Evolutionary conservation across 2,888 invertebrate species (phyloP).

Genomic region (Kuschelorhynchus macadamiae): DNA sequence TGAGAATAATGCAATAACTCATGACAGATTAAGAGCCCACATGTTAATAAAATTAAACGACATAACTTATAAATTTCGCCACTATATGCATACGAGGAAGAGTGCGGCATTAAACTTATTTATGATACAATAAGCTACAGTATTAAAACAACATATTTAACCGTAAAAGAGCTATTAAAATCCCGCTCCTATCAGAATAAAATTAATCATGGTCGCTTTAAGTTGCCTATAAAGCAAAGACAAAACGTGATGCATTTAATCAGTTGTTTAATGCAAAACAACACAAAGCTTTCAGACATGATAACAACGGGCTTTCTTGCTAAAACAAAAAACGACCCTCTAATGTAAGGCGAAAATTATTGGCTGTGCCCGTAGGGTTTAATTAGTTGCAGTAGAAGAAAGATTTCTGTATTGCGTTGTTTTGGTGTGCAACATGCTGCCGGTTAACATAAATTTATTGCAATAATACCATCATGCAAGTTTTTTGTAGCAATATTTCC

Average conservation of each 20-base stretch:
- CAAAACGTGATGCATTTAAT: slow-evolving; percentile 64
- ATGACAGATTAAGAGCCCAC: slow-evolving; percentile 6
- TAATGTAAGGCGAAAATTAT: slow-evolving; percentile 30
- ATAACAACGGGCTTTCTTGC: slow-evolving; percentile 54
- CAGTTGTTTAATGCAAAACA: slow-evolving; percentile 67
- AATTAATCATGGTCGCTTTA: slow-evolving; percentile 65
- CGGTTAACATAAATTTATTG: no score
- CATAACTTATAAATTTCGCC: slow-evolving; percentile 24
- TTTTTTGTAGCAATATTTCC: no score
- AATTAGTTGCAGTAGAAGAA: no score
- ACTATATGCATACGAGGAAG: slow-evolving; percentile 12
- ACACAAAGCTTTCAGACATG: slow-evolving; percentile 67
- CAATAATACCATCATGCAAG: no score
- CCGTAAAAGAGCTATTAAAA: slow-evolving; percentile 66
- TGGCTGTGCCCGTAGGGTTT: slow-evolving; percentile 4
- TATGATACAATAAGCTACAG: slow-evolving; percentile 36
- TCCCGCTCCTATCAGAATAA: slow-evolving; percentile 63
- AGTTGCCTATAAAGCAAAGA: slow-evolving; percentile 62
- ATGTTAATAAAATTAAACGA: slow-evolving; percentile 10
- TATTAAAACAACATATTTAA: slow-evolving; percentile 66
- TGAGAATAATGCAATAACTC: background rate
- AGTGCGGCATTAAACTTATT: slow-evolving; percentile 42
- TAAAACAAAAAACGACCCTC: slow-evolving; percentile 24
- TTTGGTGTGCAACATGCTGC: no score
- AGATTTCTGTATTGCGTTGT: no score